Evolutionary conservation across 2,888 invertebrate species (phyloP), one percentile per base, ranked within the genome.

Genomic region (Ennomos fuscantarius): DNA sequence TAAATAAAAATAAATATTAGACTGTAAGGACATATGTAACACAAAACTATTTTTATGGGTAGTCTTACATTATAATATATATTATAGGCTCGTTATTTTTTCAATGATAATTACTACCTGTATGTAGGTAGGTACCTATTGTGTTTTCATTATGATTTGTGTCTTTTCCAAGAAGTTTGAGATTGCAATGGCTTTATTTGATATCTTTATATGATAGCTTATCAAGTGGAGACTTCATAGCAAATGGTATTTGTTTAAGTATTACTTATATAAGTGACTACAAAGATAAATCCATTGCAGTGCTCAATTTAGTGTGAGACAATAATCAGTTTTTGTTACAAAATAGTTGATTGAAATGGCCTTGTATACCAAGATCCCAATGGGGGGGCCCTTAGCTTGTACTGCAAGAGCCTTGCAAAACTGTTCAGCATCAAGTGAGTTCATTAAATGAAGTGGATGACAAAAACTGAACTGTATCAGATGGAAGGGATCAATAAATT

Each of bases 141-240:
- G 24, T 6, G 3, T 45, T 51, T 47, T 43, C 35, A 52, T 43
- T 46, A 40, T 51, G 43, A 55, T 11, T 41, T 35, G 35, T 47
- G 31, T 43, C 10, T 9, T 39, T 60, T 55, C 60, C 51, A 48
- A 47, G 60, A 51, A 60, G 9, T 35, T 35, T 11, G 13, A 33
- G 36, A 51, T 50, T 47, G 35, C 24, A 43, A 32, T 8, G 0
- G 32, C 8, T 33, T 33, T 24, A 24, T 24, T 24, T 39, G 34
- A 12, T 60, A 41, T 48, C 51, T 37, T 42, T 48, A 33, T 9
- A 31, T 32, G 59, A 62, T 56, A 59, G 13, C 55, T 49, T 62
- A 62, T 62, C 62, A 50, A 40, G 12, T 49, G 8, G 15, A 44
- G 31, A 34, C 36, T 48, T 35, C n/a, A 32, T 32, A 44, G 36